Conservation (phyloP, 2,113 vertebrate genomes). For the Progne subis region DNA sequence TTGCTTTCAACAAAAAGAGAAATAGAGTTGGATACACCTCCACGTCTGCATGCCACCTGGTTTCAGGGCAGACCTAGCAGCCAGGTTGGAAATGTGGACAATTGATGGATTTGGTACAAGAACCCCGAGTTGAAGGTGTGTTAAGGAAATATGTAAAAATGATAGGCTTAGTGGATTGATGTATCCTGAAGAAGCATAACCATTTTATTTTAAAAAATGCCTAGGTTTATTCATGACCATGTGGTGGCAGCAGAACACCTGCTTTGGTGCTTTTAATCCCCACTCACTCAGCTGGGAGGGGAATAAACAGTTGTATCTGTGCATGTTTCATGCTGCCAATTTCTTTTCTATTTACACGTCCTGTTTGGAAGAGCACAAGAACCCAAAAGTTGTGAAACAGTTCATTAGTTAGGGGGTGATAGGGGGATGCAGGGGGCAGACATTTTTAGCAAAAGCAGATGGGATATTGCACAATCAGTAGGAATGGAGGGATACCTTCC, state of each 20-base stretch:
- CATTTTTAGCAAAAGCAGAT: background rate
- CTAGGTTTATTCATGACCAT: background rate
- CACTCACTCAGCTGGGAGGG: background rate
- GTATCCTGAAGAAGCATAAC: background rate
- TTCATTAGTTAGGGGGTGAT: background rate
- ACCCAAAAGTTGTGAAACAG: background rate
- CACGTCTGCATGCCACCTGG: background rate
- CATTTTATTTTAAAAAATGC: background rate
- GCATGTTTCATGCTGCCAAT: background rate
- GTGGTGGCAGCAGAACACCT: slow-evolving; percentile 36
- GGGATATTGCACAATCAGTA: background rate
- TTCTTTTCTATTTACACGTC: background rate
- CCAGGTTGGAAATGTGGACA: background rate
- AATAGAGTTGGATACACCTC: background rate
- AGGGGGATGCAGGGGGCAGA: fast-evolving
- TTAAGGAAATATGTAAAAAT: background rate
- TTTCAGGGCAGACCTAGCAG: background rate
- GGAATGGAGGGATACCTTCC: background rate
- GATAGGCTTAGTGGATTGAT: background rate
- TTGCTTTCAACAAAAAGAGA: background rate
- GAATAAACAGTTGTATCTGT: background rate
- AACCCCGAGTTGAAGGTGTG: fast-evolving
- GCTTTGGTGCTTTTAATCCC: background rate
- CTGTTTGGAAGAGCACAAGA: background rate
- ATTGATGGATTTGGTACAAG: background rate